Evolutionary conservation across 2,888 invertebrate genomes (phyloP), one percentile per base, ranked within the genome.

Genomic region (Sarcophaga rosellei): DNA sequence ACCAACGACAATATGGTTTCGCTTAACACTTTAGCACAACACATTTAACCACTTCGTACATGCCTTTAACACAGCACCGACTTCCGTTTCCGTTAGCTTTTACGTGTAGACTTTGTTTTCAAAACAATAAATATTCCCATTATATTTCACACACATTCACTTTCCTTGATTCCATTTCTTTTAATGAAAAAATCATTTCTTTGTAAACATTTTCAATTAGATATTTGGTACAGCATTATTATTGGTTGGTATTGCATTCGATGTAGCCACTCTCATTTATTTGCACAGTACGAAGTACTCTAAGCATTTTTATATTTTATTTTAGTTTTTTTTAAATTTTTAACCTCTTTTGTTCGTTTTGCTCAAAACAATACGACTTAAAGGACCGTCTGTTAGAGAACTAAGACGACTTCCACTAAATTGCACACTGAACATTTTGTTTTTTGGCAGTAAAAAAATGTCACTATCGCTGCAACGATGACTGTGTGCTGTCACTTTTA

Each of bases 371-470:
- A 84, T 81, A 66, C 69, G 65, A 84, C 74, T 53, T 53, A 53
- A 25, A 80, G 68, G 69, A 75, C 61, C 84, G 86, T 84, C 70
- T 75, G 69, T 70, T 75, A 62, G 69, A 61, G 75, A 77, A 86
- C 85, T 82, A 63, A 77, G 78, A 81, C 78, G 84, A 81, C 86
- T 86, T 84, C 86, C 84, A 86, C 84, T 84, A 84, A 74, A 84
- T 84, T 84, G 77, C 84, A 84, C 68, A 86, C 86, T 86, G 72
- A 86, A 81, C 68, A 81, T 84, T 84, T 86, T 86, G 78, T 84
- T 81, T 86, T 86, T 86, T 81, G 86, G 84, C 84, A 86, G 84
- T 73, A 84, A 78, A 84, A 86, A 86, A 86, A 86, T 86, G 83
- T 86, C 86, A 84, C 86, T 84, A 81, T 70, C 66, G 69, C 84